Evolutionary conservation across 2,113 vertebrate genomes (phyloP), one percentile per base, ranked within the genome.

Genomic region (Serinus canaria): DNA sequence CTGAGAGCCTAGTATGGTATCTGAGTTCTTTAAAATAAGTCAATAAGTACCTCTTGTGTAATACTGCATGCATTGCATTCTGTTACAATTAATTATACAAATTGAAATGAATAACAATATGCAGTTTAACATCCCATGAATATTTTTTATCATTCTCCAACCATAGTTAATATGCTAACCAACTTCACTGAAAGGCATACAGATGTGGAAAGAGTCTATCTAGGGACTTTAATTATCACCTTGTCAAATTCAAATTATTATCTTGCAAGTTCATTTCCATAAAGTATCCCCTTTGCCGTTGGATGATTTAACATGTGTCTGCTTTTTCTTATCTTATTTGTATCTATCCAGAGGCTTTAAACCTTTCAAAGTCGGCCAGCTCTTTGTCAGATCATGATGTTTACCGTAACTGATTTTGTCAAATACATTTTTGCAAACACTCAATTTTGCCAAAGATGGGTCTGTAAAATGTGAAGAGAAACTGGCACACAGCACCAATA

Each of bases 221-320:
- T 97, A 97, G 98, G 97, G 98, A 98, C 98, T 98, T 98, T 98
- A 98, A 99, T 99, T 99, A 99, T 99, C 98, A 99, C 98, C 98
- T 99, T 98, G 98, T 98, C 98, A 98, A 97, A 97, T 98, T 97
- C 97, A 98, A 98, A 99, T 98, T 98, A 98, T 98, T 97, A 98
- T 98, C 98, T 96, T 93, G 97, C 64, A 23, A 98, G 97, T 98
- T 98, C 97, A 98, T 99, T 98, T 98, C 95, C 98, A 98, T 98
- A 98, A 97, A 98, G 96, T 97, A 98, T 97, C 97, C 97, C 78
- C 87, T 97, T 96, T 97, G 77, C 97, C 97, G 73, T 73, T 97
- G 81, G 95, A 96, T 96, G 94, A 97, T 98, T 98, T 98, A 98
- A 98, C 94, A 98, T 97, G 93, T 98, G 97, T 96, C 96, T 97